These are phyloP conservation scores for Gila robusta DNA, from an alignment of 2,797 vertebrate genomes.

Conservation along the genomic window DNA sequence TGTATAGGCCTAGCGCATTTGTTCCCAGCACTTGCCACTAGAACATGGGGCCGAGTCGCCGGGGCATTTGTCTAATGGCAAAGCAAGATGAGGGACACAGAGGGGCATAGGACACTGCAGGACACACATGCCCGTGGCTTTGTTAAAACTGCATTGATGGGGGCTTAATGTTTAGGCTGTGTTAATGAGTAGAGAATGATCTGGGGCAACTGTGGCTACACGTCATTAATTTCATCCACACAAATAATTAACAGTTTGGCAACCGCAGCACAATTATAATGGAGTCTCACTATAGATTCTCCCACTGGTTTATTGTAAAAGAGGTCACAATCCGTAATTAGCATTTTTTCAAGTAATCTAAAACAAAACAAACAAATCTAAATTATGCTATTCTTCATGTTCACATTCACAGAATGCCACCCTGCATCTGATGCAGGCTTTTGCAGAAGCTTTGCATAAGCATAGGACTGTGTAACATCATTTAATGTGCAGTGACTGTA, in stretches of 20 bases:
- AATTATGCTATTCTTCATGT: conserved; percentile 32
- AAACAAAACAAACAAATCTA: background rate
- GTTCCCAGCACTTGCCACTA: conserved; percentile 1
- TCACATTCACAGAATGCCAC: conserved; percentile 11
- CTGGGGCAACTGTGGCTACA: conserved; percentile 6
- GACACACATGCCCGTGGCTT: conserved; percentile 27
- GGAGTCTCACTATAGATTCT: background rate
- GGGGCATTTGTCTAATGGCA: conserved; percentile 16
- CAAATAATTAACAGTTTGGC: conserved; percentile 16
- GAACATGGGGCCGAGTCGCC: background rate
- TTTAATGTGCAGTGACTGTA: conserved; percentile 19
- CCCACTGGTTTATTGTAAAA: background rate
- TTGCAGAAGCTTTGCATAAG: conserved; percentile 22
- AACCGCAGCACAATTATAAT: background rate
- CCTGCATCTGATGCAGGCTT: conserved; percentile 2
- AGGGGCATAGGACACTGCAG: background rate
- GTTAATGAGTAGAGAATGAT: conserved; percentile 45
- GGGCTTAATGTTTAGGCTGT: conserved; percentile 27
- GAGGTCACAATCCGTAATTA: background rate
- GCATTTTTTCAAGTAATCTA: background rate
- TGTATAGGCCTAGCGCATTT: background rate
- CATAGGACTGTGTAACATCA: background rate
- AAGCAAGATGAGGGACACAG: conserved; percentile 25
- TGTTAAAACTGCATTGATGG: conserved; percentile 33
- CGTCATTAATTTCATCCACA: conserved; percentile 50